Evolutionary conservation across 35 echinoderm and acorn worm species (phyloP), one percentile per base, ranked within the genome.

Genomic region (Apostichopus japonicus): DNA sequence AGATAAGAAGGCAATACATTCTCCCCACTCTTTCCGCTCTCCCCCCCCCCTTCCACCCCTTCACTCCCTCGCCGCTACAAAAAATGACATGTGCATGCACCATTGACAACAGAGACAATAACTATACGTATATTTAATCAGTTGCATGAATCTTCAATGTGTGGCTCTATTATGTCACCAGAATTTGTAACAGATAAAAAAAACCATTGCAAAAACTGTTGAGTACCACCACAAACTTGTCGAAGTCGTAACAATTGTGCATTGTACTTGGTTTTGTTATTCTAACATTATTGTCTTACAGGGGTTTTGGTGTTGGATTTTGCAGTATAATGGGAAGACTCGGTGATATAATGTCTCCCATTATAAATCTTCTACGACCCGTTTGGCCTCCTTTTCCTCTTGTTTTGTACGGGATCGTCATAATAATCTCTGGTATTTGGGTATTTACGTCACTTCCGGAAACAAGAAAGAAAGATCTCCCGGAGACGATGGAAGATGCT

Each of bases 401-500:
- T n/a, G 24, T 91, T 80, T 53, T 91, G 15, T 91, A 79, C 90
- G 25, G 72, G 2, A 54, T 78, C 14, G 5, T 91, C 17, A 62
- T 80, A 8, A 77, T 91, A 13, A 91, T 91, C 8, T 77, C 90
- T 0, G 90, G 90, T 5, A 72, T 89, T n/a, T 89, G 86, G 59
- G 86, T 89, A 6, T 65, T 73, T 6, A 89, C 63, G 73, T 80
- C 90, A 77, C 77, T 91, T 11, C 90, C 90, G 27, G 90, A 91
- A 56, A 91, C 90, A 8, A 91, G 90, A 53, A 79, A 91, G 24
- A 77, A n/a, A 75, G 56, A 78, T 77, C 90, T 91, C 10, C 90
- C 90, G 0, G 90, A 91, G 22, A 91, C 90, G 10, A 91, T 91
- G 90, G 90, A 91, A 67, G 90, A 91, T n/a, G 90, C 72, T 4